Evolutionary conservation across 2,113 vertebrate genomes (phyloP).

Genomic region (Anguilla japonica): DNA sequence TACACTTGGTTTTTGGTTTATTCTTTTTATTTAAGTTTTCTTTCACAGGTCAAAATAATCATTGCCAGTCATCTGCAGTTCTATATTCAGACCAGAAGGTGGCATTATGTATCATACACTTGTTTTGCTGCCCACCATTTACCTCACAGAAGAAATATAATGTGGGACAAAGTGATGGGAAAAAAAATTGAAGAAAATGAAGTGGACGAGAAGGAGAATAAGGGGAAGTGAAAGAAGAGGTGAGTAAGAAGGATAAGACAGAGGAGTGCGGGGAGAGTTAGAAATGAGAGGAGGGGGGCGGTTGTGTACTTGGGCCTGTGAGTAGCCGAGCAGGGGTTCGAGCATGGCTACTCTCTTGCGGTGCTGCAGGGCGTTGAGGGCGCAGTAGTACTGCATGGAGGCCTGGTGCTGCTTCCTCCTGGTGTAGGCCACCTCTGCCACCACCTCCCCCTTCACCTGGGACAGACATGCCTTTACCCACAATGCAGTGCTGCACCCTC

Average conservation of each 20-base stretch:
- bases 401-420: slow-evolving; percentile 93
- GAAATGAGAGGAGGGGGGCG: neutral
- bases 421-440: slow-evolving; percentile 86
- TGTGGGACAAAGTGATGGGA: neutral
- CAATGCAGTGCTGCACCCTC: slow-evolving; percentile 32
- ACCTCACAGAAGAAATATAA: neutral
- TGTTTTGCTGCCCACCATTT: too few species aligned
- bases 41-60: too few species aligned
- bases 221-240: neutral
- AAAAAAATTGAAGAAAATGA: too few species aligned
- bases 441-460: slow-evolving; percentile 75
- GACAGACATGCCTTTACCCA: too few species aligned
- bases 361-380: slow-evolving; percentile 93
- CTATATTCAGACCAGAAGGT: too few species aligned
- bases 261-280: neutral
- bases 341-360: slow-evolving; percentile 91
- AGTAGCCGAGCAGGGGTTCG: slow-evolving; percentile 91
- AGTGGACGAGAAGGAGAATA: neutral
- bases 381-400: slow-evolving; percentile 93
- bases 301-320: slow-evolving; percentile 79
- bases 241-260: neutral
- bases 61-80: too few species aligned
- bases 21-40: too few species aligned
- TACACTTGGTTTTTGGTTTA: too few species aligned
- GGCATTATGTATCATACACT: too few species aligned